phyloP scores from a whole-genome alignment of 2,113 vertebrate species.

The Synchiropus splendidus region DNA sequence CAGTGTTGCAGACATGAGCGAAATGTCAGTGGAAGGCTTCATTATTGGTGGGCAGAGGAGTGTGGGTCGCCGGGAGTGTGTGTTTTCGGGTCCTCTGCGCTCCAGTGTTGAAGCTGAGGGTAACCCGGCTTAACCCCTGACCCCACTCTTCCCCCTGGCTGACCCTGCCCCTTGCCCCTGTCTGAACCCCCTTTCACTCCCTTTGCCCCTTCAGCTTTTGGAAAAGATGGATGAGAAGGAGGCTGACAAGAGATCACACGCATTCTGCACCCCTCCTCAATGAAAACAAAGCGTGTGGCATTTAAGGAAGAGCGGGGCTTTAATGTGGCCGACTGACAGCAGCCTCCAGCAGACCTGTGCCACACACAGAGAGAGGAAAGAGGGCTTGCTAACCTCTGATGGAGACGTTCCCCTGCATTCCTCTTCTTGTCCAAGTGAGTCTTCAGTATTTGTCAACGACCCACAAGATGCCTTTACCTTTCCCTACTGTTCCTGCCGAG shows the following conservation, averaged over 20 bases:
- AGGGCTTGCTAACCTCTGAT: constrained; percentile 25
- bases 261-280: constrained; percentile 57
- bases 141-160: constrained; percentile 50
- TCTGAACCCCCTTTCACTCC: constrained; percentile 47
- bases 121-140: constrained; percentile 59
- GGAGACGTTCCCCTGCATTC: constrained; percentile 46
- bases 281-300: constrained; percentile 60
- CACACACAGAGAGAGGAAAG: constrained; percentile 49
- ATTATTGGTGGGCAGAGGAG: constrained; percentile 42
- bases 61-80: constrained; percentile 11
- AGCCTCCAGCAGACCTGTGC: constrained; percentile 39
- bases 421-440: constrained; percentile 40
- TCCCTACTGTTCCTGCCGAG: constrained; percentile 26
- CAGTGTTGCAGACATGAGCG: constrained; percentile 61
- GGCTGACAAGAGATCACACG: constrained; percentile 59
- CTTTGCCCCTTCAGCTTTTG: constrained; percentile 43
- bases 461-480: constrained; percentile 32
- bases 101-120: constrained; percentile 27
- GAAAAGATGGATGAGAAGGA: constrained; percentile 58
- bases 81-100: constrained; percentile 14
- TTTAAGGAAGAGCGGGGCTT: constrained; percentile 43
- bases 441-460: constrained; percentile 56
- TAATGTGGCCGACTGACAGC: constrained; percentile 60
- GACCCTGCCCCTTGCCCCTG: constrained; percentile 56
- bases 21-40: constrained; percentile 58